Base-by-base conservation (phyloP, 2,113 vertebrate genomes). In the Tyto alba region DNA sequence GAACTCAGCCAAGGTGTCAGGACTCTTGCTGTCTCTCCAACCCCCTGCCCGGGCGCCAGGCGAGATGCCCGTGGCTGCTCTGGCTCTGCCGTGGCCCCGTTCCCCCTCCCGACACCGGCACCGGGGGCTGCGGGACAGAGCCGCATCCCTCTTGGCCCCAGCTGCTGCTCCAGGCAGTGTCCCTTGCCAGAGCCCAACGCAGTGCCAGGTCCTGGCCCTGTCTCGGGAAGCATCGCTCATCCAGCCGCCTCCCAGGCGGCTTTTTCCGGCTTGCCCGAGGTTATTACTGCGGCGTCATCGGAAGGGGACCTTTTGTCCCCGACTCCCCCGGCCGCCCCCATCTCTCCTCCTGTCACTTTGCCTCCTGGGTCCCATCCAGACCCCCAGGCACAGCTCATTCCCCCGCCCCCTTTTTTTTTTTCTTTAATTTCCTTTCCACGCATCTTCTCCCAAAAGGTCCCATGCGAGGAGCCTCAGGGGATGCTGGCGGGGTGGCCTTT, bases 371-470 rank as follows among this genome's bases (percentile, higher is more conserved):
- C 71, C 62, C 64, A 12, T 82, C 94, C 90, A 48, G 85, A 63
- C 40, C 93, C 89, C 36, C 83, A 16, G 93, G 78, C 89, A 29
- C 22, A 3, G 32, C 80, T 90, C 45, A 7, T 91, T 95, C 5
- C 23, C 6, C 3, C 4, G 2, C 3, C 5, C 2, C 1, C 2
- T 6, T 43, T 25, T n/a, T 22, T 22, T 60, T 62, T 26, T 3
- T n/a, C n/a, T 52, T 36, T 63, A 29, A 43, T 63, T 72, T 63
- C 92, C 48, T 76, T 90, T 83, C 92, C 85, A 30, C 84, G 90
- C 96, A 79, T 97, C 89, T 97, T 95, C 94, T 96, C 75, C 90
- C 71, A 69, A 29, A 55, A 59, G 7, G 13, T 48, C 75, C 25
- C 38, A 0, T 50, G 38, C 1, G 64, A 83, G 92, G 95, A 93